A percentile compares a stretch with the other conserved stretches of the same genome.
Conservation (phyloP, 1,140 invertebrate species). For the Scaptomyza hsui region DNA sequence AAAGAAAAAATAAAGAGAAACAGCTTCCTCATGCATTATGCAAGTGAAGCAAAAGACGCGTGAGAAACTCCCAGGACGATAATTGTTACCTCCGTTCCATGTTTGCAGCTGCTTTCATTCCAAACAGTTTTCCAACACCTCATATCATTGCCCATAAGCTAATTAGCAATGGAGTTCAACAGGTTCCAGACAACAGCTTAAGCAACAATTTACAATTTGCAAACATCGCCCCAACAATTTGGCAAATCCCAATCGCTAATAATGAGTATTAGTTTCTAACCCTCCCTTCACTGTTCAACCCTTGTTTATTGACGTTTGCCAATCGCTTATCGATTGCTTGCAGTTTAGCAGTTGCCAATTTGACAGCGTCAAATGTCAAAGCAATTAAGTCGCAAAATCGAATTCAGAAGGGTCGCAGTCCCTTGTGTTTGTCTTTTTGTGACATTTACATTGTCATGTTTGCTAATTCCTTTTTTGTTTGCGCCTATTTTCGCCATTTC, state of each 20-base stretch:
- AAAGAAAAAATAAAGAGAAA: slow-evolving; percentile 8
- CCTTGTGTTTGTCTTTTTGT: slow-evolving; percentile 42
- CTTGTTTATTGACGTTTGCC: slow-evolving; percentile 39
- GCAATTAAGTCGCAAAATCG: slow-evolving; percentile 74
- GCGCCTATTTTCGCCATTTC: slow-evolving; percentile 66
- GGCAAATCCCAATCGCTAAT: slow-evolving; percentile 35
- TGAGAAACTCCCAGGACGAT: slow-evolving; percentile 63
- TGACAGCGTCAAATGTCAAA: slow-evolving; percentile 76
- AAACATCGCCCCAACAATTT: slow-evolving; percentile 59
- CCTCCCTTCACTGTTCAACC: slow-evolving; percentile 23
- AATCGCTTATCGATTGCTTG: slow-evolving; percentile 68
- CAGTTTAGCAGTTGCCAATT: slow-evolving; percentile 62
- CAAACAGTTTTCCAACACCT: slow-evolving; percentile 5
- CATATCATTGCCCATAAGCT: slow-evolving; percentile 5
- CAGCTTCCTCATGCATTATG: slow-evolving; percentile 70
- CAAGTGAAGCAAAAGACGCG: slow-evolving; percentile 62
- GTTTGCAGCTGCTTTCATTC: slow-evolving; percentile 41
- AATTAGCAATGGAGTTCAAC: slow-evolving; percentile 45
- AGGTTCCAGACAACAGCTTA: slow-evolving; percentile 21
- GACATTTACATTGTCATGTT: slow-evolving; percentile 76
- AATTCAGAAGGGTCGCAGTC: slow-evolving; percentile 35
- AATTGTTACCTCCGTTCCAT: slow-evolving; percentile 28
- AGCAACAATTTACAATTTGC: not conserved
- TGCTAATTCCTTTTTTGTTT: slow-evolving; percentile 77
- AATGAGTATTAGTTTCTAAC: slow-evolving; percentile 17